Evolutionary conservation across 2,113 vertebrate species (phyloP).

Genomic region (Diadophis punctatus): DNA sequence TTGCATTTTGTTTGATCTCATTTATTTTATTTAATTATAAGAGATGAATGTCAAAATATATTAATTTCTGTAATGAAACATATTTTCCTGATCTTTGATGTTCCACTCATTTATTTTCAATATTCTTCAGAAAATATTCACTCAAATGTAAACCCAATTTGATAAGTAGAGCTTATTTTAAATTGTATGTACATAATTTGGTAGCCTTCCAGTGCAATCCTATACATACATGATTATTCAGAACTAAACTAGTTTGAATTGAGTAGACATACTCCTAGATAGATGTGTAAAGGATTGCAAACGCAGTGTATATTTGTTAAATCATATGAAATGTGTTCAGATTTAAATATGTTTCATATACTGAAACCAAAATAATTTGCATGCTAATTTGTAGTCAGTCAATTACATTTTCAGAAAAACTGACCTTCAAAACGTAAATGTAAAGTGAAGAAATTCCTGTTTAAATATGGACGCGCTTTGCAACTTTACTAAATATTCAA

Average conservation of each 20-base stretch:
- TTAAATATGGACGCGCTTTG: background rate
- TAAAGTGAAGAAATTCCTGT: slow-evolving; percentile 4
- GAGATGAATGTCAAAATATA: slow-evolving; percentile 50
- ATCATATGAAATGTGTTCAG: slow-evolving; percentile 25
- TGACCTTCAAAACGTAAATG: slow-evolving; percentile 16
- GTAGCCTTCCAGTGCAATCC: background rate
- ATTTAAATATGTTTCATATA: slow-evolving; percentile 10
- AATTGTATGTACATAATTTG: background rate
- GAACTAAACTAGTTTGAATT: background rate
- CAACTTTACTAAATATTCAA: background rate
- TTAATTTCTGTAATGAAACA: slow-evolving; percentile 52
- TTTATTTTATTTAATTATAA: slow-evolving; percentile 64
- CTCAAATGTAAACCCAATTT: background rate
- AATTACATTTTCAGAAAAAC: slow-evolving; percentile 51
- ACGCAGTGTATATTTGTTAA: slow-evolving; percentile 16
- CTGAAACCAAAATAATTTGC: background rate
- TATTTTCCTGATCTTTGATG: slow-evolving; percentile 51
- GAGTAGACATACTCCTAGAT: background rate
- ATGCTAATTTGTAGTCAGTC: slow-evolving; percentile 18
- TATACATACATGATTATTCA: background rate
- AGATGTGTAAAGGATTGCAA: background rate
- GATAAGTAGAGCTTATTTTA: background rate
- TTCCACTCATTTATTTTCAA: slow-evolving; percentile 52
- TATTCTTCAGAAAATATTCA: slow-evolving; percentile 8
- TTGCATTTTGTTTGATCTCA: slow-evolving; percentile 51